Percentiles rank a stretch among this genome's conserved stretches.
Conservation (phyloP, 2,797 vertebrate genomes). For the Semaprochilodus insignis region DNA sequence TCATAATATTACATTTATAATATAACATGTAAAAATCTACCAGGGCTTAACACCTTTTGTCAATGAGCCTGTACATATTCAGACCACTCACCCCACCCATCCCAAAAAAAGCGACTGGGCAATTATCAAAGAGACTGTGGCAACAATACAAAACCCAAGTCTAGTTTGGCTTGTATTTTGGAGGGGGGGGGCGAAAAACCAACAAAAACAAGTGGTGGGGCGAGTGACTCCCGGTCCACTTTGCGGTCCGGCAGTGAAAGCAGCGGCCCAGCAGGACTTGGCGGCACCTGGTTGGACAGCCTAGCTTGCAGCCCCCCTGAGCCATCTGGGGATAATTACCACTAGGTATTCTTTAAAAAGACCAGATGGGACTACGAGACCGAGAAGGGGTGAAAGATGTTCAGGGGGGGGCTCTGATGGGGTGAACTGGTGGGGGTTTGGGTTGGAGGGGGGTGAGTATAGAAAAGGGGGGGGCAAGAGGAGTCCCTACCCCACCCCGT, state of each 20-base stretch:
- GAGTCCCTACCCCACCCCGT: constrained; percentile 81
- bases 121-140: constrained; percentile 66
- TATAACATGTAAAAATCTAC: background rate
- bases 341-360: constrained; percentile 98
- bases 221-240: constrained; percentile 88
- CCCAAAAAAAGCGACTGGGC: constrained; percentile 33
- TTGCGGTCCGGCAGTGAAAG: constrained; percentile 87
- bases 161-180: constrained; percentile 78
- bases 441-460: constrained; percentile 53
- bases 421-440: constrained; percentile 40
- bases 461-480: constrained; percentile 55
- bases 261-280: constrained; percentile 90
- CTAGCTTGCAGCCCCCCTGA: constrained; percentile 84
- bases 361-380: constrained; percentile 95
- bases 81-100: background rate
- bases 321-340: constrained; percentile 99
- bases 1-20: background rate
- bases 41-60: background rate
- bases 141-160: constrained; percentile 55
- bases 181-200: constrained; percentile 69
- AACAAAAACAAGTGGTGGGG: constrained; percentile 81
- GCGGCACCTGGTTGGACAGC: constrained; percentile 96
- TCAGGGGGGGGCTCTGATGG: background rate
- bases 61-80: background rate
- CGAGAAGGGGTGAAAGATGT: constrained; percentile 58